These are phyloP conservation scores for Epinotia bilunana DNA, from an alignment of 2,888 invertebrate species.

Conservation along the genomic window DNA sequence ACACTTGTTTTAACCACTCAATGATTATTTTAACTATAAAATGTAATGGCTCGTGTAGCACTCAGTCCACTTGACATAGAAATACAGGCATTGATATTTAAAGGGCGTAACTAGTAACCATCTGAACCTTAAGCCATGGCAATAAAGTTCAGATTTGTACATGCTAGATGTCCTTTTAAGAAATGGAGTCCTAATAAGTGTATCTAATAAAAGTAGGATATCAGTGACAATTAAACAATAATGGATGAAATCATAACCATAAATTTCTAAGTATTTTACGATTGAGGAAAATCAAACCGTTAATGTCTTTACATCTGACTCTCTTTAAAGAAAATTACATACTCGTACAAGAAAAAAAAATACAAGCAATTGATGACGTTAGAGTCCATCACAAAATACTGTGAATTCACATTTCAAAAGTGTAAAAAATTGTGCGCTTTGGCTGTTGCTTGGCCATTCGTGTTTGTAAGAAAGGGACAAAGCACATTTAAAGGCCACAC, in stretches of 20 bases:
- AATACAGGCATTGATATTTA: neutral
- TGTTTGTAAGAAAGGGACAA: too few species aligned
- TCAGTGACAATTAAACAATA: neutral
- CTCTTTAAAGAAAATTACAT: too few species aligned
- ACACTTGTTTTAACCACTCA: constrained; percentile 9
- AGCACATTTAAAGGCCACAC: too few species aligned
- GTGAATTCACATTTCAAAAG: too few species aligned
- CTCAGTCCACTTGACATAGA: constrained; percentile 20
- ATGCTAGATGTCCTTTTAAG: neutral
- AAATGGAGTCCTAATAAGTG: neutral
- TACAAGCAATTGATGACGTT: too few species aligned
- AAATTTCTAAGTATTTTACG: neutral
- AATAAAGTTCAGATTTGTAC: neutral
- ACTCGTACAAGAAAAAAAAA: too few species aligned
- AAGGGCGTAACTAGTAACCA: neutral
- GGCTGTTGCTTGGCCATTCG: too few species aligned
- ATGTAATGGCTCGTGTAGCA: neutral
- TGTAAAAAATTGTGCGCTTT: too few species aligned
- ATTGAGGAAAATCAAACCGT: neutral
- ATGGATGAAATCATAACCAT: neutral
- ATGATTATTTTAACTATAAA: constrained; percentile 14
- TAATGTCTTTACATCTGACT: neutral
- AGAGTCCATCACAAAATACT: too few species aligned
- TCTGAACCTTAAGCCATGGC: neutral
- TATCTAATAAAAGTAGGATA: neutral